Evolutionary conservation across 2,797 vertebrate genomes (phyloP).

Genomic region (Luscinia luscinia): DNA sequence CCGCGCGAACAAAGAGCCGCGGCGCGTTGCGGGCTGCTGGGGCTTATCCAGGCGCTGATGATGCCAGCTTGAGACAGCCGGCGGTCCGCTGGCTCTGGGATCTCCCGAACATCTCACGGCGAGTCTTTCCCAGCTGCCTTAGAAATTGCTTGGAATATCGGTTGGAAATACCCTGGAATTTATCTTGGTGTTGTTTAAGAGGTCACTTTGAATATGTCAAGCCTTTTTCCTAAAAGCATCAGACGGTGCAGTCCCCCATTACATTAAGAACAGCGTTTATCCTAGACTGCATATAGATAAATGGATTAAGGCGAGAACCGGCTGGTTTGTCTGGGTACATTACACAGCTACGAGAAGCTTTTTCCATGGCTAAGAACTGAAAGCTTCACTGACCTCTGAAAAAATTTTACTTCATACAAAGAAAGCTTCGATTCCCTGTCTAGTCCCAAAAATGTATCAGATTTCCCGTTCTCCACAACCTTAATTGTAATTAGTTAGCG

Average conservation of each 20-base stretch:
- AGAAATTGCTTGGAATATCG: not conserved
- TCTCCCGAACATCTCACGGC: not conserved
- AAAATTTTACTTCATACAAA: not conserved
- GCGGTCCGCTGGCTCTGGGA: not conserved
- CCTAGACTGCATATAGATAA: not conserved
- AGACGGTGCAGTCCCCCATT: not conserved
- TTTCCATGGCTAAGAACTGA: not conserved
- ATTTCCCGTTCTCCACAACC: not conserved
- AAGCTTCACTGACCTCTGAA: not conserved
- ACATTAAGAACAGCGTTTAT: not conserved
- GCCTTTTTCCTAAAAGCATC: not conserved
- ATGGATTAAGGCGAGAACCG: not conserved
- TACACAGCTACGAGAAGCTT: not conserved
- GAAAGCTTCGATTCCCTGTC: not conserved
- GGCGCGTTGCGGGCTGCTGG: not conserved
- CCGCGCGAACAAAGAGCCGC: constrained; percentile 27
- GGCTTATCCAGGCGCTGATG: not conserved
- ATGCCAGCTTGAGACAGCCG: not conserved
- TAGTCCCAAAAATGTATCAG: not conserved
- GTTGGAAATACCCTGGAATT: not conserved
- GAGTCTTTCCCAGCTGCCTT: not conserved
- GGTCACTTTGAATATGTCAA: not conserved
- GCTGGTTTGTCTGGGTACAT: not conserved
- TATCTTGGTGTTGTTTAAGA: not conserved
- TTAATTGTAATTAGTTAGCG: not conserved